A percentile compares a stretch with the other conserved stretches of the same genome.
These are phyloP conservation scores for Podarcis cretensis DNA, from an alignment of 2,113 vertebrate species.

Conservation along the genomic window DNA sequence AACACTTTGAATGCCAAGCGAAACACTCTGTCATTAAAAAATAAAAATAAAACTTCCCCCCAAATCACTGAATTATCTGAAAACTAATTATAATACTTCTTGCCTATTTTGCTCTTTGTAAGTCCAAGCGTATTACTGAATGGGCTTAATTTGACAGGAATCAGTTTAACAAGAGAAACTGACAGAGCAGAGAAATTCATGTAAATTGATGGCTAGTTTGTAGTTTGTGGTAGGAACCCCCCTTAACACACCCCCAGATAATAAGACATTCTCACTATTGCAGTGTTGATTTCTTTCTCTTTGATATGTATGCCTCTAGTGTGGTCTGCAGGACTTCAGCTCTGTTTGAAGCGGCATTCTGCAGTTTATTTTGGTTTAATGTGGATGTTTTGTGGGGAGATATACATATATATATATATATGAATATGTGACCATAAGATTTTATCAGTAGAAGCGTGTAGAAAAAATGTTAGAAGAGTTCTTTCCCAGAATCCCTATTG, in stretches of 20 bases:
- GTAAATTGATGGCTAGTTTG: background rate
- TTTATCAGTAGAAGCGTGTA: background rate
- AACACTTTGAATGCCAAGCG: background rate
- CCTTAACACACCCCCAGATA: background rate
- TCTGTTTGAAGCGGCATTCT: background rate
- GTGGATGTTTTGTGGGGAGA: too few species aligned
- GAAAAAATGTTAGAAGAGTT: background rate
- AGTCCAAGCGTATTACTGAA: constrained; percentile 3
- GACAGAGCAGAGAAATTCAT: background rate
- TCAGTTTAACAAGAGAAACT: background rate
- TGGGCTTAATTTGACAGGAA: background rate
- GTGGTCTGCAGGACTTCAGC: background rate
- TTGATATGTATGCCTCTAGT: background rate
- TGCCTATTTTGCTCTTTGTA: background rate
- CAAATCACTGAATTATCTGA: background rate
- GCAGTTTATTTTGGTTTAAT: background rate
- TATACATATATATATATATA: too few species aligned
- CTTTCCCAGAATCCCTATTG: background rate
- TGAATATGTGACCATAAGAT: background rate
- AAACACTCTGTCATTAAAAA: background rate
- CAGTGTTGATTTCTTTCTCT: background rate
- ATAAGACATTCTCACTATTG: background rate
- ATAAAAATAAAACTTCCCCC: background rate
- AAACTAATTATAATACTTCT: constrained; percentile 1
- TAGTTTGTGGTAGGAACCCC: background rate